phyloP scores from a whole-genome alignment of 2,113 vertebrate species.

The Sphaerodactylus townsendi region DNA sequence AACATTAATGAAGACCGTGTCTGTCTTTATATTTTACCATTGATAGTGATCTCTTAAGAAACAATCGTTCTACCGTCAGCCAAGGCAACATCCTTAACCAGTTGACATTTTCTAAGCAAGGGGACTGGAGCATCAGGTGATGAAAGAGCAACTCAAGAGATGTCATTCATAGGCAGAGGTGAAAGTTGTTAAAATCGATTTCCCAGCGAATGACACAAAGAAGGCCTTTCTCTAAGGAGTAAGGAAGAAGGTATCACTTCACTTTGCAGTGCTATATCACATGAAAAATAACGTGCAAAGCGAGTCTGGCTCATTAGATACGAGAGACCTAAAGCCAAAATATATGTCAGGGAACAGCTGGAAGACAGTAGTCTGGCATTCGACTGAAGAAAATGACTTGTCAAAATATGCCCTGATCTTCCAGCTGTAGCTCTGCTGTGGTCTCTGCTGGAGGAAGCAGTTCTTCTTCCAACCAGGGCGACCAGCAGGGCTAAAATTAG shows the following conservation, averaged over 20 bases:
- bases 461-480: background rate
- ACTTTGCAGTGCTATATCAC: background rate
- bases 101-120: background rate
- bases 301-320: background rate
- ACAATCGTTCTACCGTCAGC: background rate
- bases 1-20: background rate
- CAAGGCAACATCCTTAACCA: background rate
- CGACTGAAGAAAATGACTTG: background rate
- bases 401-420: background rate
- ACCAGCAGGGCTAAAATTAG: background rate
- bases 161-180: background rate
- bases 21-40: background rate
- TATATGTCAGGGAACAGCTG: background rate
- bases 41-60: background rate
- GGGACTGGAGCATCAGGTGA: background rate
- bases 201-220: background rate
- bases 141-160: background rate
- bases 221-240: background rate
- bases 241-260: background rate
- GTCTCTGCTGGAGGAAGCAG: background rate
- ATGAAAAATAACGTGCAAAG: background rate
- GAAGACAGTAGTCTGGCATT: background rate
- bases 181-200: conserved; percentile 13
- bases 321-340: background rate
- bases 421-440: background rate